Evolutionary conservation across 2,888 invertebrate genomes (phyloP).

Genomic region (Muschampia plurimacula): DNA sequence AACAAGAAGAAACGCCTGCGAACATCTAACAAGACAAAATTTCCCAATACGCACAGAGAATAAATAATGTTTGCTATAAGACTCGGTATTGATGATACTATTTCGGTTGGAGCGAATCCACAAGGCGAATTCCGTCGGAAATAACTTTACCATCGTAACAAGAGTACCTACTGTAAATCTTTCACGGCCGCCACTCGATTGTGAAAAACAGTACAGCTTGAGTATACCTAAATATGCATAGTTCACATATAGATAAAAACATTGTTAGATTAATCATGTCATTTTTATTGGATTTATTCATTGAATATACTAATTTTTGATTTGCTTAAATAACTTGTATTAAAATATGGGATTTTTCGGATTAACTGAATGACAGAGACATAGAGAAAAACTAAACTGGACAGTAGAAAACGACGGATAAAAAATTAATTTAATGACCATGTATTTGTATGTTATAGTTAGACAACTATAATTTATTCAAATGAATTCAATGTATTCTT

Average conservation of each 20-base stretch:
- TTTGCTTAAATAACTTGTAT: neutral
- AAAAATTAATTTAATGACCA: no score
- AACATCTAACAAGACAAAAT: slow-evolving; percentile 39
- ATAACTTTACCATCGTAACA: slow-evolving; percentile 73
- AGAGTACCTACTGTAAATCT: slow-evolving; percentile 67
- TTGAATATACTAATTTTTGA: neutral
- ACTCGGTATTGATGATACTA: slow-evolving; percentile 62
- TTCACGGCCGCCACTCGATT: slow-evolving; percentile 71
- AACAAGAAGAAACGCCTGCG: neutral
- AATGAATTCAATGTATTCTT: no score
- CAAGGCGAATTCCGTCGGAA: slow-evolving; percentile 80
- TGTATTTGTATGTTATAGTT: neutral
- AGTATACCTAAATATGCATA: slow-evolving; percentile 41
- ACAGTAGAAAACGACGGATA: no score
- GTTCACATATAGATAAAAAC: neutral
- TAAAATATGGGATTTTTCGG: neutral
- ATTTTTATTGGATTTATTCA: neutral
- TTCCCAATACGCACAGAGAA: slow-evolving; percentile 50
- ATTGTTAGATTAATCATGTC: neutral
- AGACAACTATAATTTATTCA: neutral
- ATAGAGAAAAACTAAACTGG: neutral
- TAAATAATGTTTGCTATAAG: slow-evolving; percentile 54
- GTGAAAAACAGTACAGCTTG: slow-evolving; percentile 65
- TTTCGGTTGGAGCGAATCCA: slow-evolving; percentile 78
- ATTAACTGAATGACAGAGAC: neutral